Base-by-base conservation (phyloP, 2,888 invertebrate genomes). In the Drosophila fulvimacula region DNA sequence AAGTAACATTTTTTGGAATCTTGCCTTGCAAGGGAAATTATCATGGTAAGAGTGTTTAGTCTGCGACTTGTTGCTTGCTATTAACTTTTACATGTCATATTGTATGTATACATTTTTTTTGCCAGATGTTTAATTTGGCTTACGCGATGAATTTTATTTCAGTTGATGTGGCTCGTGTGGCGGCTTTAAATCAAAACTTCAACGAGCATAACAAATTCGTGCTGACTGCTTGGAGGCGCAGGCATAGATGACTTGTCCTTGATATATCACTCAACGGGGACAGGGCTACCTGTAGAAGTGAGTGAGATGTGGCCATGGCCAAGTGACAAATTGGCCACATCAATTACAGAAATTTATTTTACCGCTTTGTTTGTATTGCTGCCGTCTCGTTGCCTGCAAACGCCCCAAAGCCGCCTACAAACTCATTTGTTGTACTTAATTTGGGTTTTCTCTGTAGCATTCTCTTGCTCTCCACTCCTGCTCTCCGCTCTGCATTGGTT, bases 251-350 rank as follows among this genome's bases (percentile, higher is more conserved):
- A 75, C 64, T 61, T 69, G 69, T 53, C 74, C 49, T 44, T 81
- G 82, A 86, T 84, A 78, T 83, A 81, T 82, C 84, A 83, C 68
- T 86, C 87, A 78, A 62, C 61, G 46, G 69, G 66, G 44, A 48
- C 68, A 60, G 65, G 76, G 74, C 69, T 89, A 84, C 89, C 89
- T 89, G 89, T 84, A 77, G 75, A 79, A 82, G 80, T 67, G 74
- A 70, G 73, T 78, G 69, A 81, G 79, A 81, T 69, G 81, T 79
- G 82, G 79, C 82, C 73, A 69, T 69, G 88, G 69, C 75, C 75
- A 88, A 88, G 83, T 87, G 90, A 87, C 87, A 90, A 87, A 87
- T 90, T 87, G 86, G 90, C 75, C 71, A 83, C 90, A 90, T 87
- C 89, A 86, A 90, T 87, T 86, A 87, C 77, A 70, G 70, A 83